These are phyloP conservation scores for Plutella xylostella DNA, from an alignment of 2,888 invertebrate genomes.

Conservation along the genomic window DNA sequence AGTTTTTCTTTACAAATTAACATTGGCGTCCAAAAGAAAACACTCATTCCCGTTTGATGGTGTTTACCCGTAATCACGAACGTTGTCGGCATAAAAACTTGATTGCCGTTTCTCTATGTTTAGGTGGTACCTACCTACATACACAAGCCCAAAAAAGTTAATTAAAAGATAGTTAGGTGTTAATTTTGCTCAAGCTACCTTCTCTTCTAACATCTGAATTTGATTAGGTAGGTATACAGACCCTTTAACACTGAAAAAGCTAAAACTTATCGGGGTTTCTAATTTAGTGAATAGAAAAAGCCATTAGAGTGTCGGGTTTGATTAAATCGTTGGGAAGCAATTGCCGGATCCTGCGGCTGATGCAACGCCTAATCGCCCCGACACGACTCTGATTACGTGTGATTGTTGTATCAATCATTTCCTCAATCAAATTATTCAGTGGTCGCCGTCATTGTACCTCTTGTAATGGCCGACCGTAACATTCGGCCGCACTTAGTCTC, in stretches of 20 bases:
- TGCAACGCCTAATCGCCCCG: constrained; percentile 55
- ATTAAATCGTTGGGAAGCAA: constrained; percentile 60
- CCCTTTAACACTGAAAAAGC: constrained; percentile 30
- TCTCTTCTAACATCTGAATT: too few relatives aligned
- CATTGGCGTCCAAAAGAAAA: not conserved
- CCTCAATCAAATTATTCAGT: constrained; percentile 67
- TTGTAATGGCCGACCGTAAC: constrained; percentile 56
- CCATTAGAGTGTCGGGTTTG: constrained; percentile 55
- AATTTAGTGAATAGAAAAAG: constrained; percentile 62
- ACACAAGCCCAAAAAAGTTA: too few relatives aligned
- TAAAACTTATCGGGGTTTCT: constrained; percentile 59
- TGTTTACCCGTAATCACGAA: not conserved
- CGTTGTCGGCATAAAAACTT: too few relatives aligned
- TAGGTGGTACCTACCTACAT: too few relatives aligned
- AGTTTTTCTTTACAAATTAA: constrained; percentile 40
- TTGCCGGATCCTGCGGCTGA: constrained; percentile 36
- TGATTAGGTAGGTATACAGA: too few relatives aligned
- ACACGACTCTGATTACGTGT: constrained; percentile 65
- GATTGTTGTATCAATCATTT: constrained; percentile 69
- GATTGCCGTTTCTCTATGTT: too few relatives aligned
- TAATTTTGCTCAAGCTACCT: too few relatives aligned
- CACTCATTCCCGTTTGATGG: not conserved
- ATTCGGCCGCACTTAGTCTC: constrained; percentile 62
- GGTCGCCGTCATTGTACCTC: constrained; percentile 59
- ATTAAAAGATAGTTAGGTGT: too few relatives aligned